Conservation (phyloP, 2,113 vertebrate genomes). For the Rhinoptilus africanus region DNA sequence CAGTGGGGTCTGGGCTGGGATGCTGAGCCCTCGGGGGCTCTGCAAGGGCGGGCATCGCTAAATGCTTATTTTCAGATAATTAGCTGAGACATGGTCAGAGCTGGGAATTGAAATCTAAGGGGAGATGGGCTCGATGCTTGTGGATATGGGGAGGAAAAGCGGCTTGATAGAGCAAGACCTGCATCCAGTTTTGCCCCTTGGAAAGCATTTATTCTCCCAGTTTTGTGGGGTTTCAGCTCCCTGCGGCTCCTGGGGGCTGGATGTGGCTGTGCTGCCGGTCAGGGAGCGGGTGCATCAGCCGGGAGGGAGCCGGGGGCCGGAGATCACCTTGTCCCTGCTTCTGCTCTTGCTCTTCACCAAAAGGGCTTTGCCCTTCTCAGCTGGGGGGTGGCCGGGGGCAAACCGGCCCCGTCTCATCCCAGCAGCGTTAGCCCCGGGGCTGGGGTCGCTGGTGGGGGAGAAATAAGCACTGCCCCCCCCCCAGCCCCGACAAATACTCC, state of each 20-base stretch:
- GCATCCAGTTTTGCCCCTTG: not conserved
- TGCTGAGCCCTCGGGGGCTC: not conserved
- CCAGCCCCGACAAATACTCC: not conserved
- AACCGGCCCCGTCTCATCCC: not conserved
- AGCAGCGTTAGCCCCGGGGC: not conserved
- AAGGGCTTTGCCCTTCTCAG: not conserved
- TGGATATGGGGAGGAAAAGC: not conserved
- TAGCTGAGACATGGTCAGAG: not conserved
- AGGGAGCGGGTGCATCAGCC: not conserved
- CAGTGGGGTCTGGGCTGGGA: not conserved
- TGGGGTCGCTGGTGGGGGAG: not conserved
- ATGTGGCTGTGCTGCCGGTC: not conserved
- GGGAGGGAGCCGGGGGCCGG: not conserved
- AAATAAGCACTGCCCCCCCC: not conserved
- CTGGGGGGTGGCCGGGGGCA: accelerated
- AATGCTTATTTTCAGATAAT: not conserved
- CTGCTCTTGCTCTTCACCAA: not conserved
- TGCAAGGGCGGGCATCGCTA: not conserved
- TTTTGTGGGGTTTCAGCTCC: not conserved
- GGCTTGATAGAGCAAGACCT: not conserved
- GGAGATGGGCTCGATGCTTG: not conserved
- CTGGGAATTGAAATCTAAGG: not conserved
- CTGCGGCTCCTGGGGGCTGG: not conserved
- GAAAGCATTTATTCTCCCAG: accelerated
- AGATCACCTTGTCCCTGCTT: not conserved